These are phyloP conservation scores for Percopsis transmontana DNA, from an alignment of 2,113 vertebrate species.

Conservation along the genomic window DNA sequence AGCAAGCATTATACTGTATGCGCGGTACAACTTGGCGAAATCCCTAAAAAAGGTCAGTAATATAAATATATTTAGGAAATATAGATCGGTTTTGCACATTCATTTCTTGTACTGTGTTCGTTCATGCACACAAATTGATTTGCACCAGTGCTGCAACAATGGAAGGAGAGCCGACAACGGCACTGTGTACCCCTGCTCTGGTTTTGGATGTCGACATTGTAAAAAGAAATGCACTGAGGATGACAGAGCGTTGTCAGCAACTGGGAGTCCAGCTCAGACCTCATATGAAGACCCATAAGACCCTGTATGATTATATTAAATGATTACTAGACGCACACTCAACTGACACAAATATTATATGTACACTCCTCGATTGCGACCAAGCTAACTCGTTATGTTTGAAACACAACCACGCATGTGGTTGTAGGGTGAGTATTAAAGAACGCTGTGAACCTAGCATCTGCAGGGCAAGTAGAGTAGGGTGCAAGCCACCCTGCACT, in stretches of 20 bases:
- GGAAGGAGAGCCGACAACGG: constrained; percentile 56
- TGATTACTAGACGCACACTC: neutral
- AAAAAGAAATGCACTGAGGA: constrained; percentile 72
- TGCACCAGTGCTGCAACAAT: constrained; percentile 31
- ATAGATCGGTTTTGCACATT: neutral
- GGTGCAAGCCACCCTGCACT: too few relatives aligned
- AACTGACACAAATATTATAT: neutral
- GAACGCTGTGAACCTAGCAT: too few relatives aligned
- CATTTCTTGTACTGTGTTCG: neutral
- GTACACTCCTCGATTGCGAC: neutral
- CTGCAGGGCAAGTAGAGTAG: too few relatives aligned
- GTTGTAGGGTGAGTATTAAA: too few relatives aligned
- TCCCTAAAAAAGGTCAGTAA: too few relatives aligned
- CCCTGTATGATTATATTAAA: constrained; percentile 69
- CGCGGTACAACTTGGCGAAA: too few relatives aligned
- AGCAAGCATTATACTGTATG: too few relatives aligned
- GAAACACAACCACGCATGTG: neutral
- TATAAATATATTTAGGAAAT: too few relatives aligned
- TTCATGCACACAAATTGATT: constrained; percentile 1
- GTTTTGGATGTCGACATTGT: constrained; percentile 73
- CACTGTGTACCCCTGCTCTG: constrained; percentile 78
- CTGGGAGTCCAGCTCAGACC: constrained; percentile 82
- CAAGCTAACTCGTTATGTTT: too few relatives aligned
- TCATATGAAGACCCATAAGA: constrained; percentile 89
- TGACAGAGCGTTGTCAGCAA: constrained; percentile 72